phyloP scores from a whole-genome alignment of 2,888 invertebrate genomes.

The Steromphala cineraria region DNA sequence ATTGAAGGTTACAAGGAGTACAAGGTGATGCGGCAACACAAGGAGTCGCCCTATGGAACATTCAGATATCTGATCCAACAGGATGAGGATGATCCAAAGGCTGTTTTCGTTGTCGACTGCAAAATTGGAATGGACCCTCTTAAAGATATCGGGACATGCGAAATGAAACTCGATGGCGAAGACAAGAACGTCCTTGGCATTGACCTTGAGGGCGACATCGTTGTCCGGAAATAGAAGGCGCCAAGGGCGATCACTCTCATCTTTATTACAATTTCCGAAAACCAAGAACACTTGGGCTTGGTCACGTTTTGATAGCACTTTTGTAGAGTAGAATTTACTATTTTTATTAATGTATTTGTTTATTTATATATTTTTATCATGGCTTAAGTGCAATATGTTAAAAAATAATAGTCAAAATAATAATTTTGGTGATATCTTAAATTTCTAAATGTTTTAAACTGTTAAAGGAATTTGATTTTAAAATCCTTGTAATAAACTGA shows the following conservation, averaged over 20 bases:
- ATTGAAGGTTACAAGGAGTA: conserved; percentile 30
- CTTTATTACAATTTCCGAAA: background rate
- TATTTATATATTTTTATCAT: too few species aligned
- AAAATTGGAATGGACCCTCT: conserved; percentile 30
- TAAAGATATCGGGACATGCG: conserved; percentile 22
- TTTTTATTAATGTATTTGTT: too few species aligned
- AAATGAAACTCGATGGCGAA: conserved; percentile 24
- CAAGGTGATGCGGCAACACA: conserved; percentile 28
- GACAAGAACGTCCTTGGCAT: conserved; percentile 23
- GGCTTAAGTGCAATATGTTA: too few species aligned
- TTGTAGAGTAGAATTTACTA: too few species aligned
- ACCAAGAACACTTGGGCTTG: too few species aligned
- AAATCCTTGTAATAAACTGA: too few species aligned
- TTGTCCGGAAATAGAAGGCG: background rate
- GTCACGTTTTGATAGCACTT: too few species aligned
- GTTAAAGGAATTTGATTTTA: too few species aligned
- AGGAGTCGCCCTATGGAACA: background rate
- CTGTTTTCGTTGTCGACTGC: conserved; percentile 20
- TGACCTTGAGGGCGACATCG: conserved; percentile 31
- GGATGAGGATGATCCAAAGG: conserved; percentile 27
- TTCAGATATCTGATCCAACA: conserved; percentile 26
- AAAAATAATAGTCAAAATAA: too few species aligned
- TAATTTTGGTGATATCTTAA: too few species aligned
- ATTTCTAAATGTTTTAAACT: too few species aligned
- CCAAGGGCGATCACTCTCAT: background rate